Percentiles rank a stretch among this genome's conserved stretches.
Evolutionary conservation across 2,888 invertebrate species (phyloP).

Genomic region (Leucoptera coffeella): DNA sequence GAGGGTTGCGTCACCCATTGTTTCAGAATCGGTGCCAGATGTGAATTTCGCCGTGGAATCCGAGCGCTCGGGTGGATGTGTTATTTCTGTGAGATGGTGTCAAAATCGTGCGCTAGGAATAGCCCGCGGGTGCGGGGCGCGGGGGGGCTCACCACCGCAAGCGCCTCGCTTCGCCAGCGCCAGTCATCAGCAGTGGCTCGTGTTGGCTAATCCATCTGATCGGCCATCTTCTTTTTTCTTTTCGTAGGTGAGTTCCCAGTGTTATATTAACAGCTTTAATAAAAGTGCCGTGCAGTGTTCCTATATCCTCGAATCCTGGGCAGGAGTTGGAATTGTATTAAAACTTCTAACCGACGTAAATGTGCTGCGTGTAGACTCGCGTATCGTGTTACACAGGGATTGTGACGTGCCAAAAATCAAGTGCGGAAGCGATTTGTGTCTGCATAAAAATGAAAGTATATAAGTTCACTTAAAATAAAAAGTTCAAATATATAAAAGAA

Average conservation of each 20-base stretch:
- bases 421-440: too few species aligned
- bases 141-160: constrained; percentile 38
- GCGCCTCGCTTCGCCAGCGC: constrained; percentile 44
- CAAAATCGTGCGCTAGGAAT: constrained; percentile 7
- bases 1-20: constrained; percentile 16
- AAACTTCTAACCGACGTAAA: too few species aligned
- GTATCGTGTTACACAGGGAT: too few species aligned
- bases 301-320: too few species aligned
- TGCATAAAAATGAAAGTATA: too few species aligned
- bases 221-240: constrained; percentile 47
- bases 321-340: too few species aligned
- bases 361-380: too few species aligned
- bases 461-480: too few species aligned
- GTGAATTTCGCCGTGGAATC: constrained; percentile 8
- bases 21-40: constrained; percentile 51
- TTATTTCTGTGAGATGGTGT: background rate
- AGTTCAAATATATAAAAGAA: too few species aligned
- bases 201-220: constrained; percentile 60
- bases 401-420: too few species aligned
- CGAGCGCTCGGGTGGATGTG: background rate
- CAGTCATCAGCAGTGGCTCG: constrained; percentile 52
- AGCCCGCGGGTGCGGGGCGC: constrained; percentile 15
- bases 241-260: constrained; percentile 42
- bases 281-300: too few species aligned
- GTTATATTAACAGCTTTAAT: constrained; percentile 9